Evolutionary conservation across 2,888 invertebrate species (phyloP).

Genomic region (Sthenelais limicola): DNA sequence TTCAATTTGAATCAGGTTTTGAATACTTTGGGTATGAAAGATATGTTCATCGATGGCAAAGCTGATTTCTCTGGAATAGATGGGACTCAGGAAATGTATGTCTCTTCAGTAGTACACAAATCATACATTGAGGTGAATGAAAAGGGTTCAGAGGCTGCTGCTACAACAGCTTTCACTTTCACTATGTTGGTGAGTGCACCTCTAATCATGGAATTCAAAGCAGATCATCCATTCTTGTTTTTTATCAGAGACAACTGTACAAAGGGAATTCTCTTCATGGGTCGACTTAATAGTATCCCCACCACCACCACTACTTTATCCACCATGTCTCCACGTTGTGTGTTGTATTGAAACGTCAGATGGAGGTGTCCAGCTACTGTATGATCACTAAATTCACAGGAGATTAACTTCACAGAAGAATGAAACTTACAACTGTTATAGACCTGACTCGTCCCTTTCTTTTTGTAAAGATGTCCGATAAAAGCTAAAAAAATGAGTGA

Average conservation of each 20-base stretch:
- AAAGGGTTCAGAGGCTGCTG: constrained; percentile 69
- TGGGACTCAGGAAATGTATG: constrained; percentile 52
- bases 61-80: constrained; percentile 66
- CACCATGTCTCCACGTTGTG: no score
- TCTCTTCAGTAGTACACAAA: constrained; percentile 64
- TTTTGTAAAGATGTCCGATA: no score
- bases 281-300: no score
- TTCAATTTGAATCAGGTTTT: constrained; percentile 55
- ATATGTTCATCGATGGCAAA: constrained; percentile 53
- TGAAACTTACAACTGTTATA: no score
- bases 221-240: constrained; percentile 52
- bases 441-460: no score
- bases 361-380: no score
- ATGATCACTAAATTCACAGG: no score
- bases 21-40: constrained; percentile 58
- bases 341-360: no score
- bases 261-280: constrained; percentile 50
- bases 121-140: constrained; percentile 69
- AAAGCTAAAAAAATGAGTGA: no score
- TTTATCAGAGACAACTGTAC: constrained; percentile 49
- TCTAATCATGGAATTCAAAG: constrained; percentile 41
- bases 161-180: constrained; percentile 56
- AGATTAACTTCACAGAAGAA: no score
- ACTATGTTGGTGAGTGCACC: constrained; percentile 39
- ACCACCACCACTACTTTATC: no score